phyloP scores from a whole-genome alignment of 2,113 vertebrate species.

The Dipodomys stephensi region DNA sequence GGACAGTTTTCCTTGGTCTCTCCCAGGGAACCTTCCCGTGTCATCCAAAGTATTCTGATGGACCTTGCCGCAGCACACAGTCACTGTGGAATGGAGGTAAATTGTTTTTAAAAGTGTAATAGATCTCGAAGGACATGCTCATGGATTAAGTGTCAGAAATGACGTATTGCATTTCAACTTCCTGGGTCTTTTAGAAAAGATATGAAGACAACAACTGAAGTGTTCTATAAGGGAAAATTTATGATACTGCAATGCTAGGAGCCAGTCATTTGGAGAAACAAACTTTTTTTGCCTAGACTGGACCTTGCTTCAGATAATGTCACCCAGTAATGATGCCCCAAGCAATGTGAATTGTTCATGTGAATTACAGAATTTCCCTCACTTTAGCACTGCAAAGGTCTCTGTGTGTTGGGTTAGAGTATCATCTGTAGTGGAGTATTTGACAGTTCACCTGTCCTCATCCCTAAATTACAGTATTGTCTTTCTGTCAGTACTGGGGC shows the following conservation, averaged over 20 bases:
- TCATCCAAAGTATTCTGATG: slow-evolving; percentile 41
- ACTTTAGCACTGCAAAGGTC: background rate
- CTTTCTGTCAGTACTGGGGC: too few relatives aligned
- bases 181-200: slow-evolving; percentile 75
- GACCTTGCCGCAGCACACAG: background rate
- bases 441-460: background rate
- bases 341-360: background rate
- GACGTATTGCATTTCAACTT: slow-evolving; percentile 86
- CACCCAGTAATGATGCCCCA: slow-evolving; percentile 20
- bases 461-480: background rate
- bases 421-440: background rate
- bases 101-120: slow-evolving; percentile 85
- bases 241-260: slow-evolving; percentile 65
- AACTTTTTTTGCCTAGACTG: slow-evolving; percentile 6
- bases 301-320: background rate
- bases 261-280: slow-evolving; percentile 39
- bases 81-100: slow-evolving; percentile 29
- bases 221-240: slow-evolving; percentile 67
- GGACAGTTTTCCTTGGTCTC: slow-evolving; percentile 8
- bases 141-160: slow-evolving; percentile 88
- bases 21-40: background rate
- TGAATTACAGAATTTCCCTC: slow-evolving; percentile 36
- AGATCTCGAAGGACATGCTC: slow-evolving; percentile 83
- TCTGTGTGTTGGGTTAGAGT: background rate
- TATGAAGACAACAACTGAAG: slow-evolving; percentile 78